A percentile compares a stretch with the other conserved stretches of the same genome.
Conservation (phyloP, 2,113 vertebrate genomes). For the Neoarius graeffei region DNA sequence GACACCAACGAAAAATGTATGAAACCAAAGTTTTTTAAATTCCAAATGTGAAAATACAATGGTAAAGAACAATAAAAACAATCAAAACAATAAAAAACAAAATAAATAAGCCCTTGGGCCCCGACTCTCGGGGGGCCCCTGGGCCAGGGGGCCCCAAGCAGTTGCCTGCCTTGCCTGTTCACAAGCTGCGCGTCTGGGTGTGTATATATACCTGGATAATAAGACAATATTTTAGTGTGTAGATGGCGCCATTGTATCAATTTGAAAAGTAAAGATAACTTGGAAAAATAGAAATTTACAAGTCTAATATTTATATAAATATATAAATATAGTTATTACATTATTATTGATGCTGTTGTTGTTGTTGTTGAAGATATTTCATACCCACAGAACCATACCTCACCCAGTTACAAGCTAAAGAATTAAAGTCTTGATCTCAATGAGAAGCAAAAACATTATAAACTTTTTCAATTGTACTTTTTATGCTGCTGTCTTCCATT, state of each 20-base stretch:
- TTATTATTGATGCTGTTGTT: background rate
- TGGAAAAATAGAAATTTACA: background rate
- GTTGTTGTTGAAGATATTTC: background rate
- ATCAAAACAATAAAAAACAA: no score
- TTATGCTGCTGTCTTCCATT: background rate
- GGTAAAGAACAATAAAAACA: no score
- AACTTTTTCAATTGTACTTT: background rate
- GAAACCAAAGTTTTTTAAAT: no score
- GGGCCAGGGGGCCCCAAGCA: no score
- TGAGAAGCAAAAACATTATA: background rate
- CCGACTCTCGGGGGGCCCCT: no score
- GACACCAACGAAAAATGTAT: no score
- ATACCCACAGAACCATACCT: background rate
- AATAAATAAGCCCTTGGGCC: no score
- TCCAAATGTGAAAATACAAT: no score
- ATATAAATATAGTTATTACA: background rate
- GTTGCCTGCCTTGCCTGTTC: no score
- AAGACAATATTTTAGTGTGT: background rate
- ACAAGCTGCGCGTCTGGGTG: no score
- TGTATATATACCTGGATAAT: no score
- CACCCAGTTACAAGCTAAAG: background rate
- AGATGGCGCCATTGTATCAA: constrained; percentile 33
- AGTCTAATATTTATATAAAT: background rate
- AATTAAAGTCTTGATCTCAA: background rate
- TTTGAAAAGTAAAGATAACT: background rate